phyloP scores from a whole-genome alignment of 2,797 vertebrate genomes.

The Melanotaenia pygmaea region DNA sequence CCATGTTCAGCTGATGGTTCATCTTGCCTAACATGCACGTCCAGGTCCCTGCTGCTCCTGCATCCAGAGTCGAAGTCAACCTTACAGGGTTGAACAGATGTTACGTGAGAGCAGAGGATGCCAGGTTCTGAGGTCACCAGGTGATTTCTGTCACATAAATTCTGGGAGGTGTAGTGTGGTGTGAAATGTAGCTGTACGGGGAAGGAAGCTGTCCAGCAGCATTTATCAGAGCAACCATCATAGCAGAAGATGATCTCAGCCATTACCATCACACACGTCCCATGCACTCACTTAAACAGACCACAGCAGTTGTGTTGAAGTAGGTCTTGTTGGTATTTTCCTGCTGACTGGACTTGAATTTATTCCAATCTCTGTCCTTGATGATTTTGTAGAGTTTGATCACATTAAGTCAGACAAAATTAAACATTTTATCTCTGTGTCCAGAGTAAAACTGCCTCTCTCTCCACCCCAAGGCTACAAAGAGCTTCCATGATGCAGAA shows the following conservation, averaged over 20 bases:
- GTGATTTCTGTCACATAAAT: slow-evolving; percentile 4
- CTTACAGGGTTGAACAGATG: neutral
- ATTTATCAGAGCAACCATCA: slow-evolving; percentile 26
- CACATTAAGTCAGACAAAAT: neutral
- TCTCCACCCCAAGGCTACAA: neutral
- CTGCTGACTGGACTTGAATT: neutral
- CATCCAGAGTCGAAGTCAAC: neutral
- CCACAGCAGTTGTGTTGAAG: neutral
- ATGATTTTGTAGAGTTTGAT: slow-evolving; percentile 3
- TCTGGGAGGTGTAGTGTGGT: slow-evolving; percentile 46
- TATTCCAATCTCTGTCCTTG: neutral
- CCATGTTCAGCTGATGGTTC: neutral
- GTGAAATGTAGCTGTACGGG: slow-evolving; percentile 39
- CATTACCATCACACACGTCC: slow-evolving; percentile 42
- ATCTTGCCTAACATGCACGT: neutral
- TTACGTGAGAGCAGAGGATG: neutral
- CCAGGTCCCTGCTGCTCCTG: neutral
- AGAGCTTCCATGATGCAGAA: neutral
- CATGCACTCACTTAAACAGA: slow-evolving; percentile 5
- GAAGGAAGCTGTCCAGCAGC: slow-evolving; percentile 28
- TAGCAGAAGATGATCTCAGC: slow-evolving; percentile 48
- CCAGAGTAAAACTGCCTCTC: neutral
- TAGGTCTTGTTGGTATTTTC: neutral
- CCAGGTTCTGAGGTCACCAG: neutral
- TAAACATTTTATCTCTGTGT: slow-evolving; percentile 4